Evolutionary conservation across 2,888 invertebrate species (phyloP).

Genomic region (Theretra japonica): DNA sequence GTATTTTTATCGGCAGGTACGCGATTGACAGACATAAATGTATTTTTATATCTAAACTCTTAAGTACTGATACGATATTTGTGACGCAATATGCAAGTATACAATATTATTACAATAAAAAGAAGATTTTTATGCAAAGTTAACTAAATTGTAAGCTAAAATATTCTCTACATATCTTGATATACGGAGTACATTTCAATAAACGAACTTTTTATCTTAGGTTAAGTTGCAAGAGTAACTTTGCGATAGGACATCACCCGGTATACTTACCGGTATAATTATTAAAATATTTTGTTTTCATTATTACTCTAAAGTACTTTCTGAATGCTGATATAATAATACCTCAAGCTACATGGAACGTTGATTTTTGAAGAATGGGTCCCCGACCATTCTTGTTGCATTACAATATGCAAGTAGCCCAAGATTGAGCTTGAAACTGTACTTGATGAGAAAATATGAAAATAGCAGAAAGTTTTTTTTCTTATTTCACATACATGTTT

Average conservation of each 20-base stretch:
- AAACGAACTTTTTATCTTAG: constrained; percentile 15
- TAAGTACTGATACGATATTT: constrained; percentile 1
- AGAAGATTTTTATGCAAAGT: constrained; percentile 7
- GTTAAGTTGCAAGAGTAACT: background rate
- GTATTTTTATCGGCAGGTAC: background rate
- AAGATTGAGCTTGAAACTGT: no score
- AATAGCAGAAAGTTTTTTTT: no score
- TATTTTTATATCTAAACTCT: constrained; percentile 22
- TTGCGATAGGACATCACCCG: constrained; percentile 1
- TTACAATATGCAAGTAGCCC: no score
- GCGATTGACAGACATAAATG: constrained; percentile 16
- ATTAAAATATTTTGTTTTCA: no score
- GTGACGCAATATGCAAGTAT: constrained; percentile 15
- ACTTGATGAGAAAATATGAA: no score
- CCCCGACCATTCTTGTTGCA: no score
- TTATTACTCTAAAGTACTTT: no score
- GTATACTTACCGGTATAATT: background rate
- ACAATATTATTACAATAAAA: constrained; percentile 13
- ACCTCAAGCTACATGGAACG: no score
- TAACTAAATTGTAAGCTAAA: constrained; percentile 17
- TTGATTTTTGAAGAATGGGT: no score
- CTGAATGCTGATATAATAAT: no score
- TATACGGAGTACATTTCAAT: constrained; percentile 24
- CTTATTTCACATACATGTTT: no score
- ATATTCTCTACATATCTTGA: constrained; percentile 20